Base-by-base conservation (phyloP, 2,113 vertebrate genomes). In the Mixornis gularis region DNA sequence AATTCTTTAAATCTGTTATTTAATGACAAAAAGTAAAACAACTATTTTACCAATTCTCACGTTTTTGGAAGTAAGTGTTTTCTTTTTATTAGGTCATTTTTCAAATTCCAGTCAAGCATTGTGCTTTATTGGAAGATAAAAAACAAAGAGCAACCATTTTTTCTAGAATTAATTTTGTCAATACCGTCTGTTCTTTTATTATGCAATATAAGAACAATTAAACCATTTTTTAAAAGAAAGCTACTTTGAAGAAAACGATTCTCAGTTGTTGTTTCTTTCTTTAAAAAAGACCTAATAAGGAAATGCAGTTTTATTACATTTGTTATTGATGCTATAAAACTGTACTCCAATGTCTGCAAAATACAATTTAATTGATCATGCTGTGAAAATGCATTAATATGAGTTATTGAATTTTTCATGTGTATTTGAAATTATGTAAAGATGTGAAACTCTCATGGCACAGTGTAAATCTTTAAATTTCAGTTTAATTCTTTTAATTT, bases 281-380 rank as follows among this genome's bases (percentile, higher is more conserved):
- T 95, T 93, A 87, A 84, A 89, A 93, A 87, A 93, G 41, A 44
- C 48, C 85, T 95, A 97, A 96, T 96, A 97, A 96, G 69, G 76
- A 96, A 97, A 95, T 94, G 85, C n/a, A 85, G 73, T 95, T 97
- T 97, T 97, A 97, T 94, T 96, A 92, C 77, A 55, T 94, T 94
- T 97, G 92, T 97, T 97, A 97, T 94, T 97, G 95, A 83, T 93
- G 93, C 68, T 88, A 95, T 97, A 97, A 98, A 98, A 90, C 84
- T 95, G 78, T 95, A 94, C 77, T 96, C 97, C 96, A 95, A 81
- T 76, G 90, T 84, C 92, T 81, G 89, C 65, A 51, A 97, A 97
- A 97, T 94, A 89, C 84, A 96, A 91, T 63, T 89, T 92, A 96
- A 97, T 97, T 97, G 96, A 97, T 97, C 92, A 95, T 93, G 84